A percentile compares a stretch with the other conserved stretches of the same genome.
These are phyloP conservation scores for Rhegmatorhina hoffmannsi DNA, from an alignment of 2,113 vertebrate species.

Conservation along the genomic window DNA sequence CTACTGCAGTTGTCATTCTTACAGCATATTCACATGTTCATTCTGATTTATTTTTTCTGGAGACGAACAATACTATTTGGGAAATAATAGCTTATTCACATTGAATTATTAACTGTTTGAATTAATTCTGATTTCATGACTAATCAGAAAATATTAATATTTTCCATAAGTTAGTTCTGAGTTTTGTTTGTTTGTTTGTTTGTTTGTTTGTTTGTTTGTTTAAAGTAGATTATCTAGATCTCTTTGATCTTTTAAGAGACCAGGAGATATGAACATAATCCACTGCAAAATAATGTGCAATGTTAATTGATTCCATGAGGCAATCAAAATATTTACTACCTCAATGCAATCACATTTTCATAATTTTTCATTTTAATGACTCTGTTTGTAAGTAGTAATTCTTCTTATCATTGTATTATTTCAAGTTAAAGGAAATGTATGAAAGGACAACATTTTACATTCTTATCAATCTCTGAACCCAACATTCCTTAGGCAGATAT, in stretches of 20 bases:
- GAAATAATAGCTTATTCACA: background rate
- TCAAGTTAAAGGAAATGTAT: background rate
- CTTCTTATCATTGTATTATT: background rate
- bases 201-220: too few species aligned
- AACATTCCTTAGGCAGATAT: background rate
- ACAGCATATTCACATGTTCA: background rate
- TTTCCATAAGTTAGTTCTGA: background rate
- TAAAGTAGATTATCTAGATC: background rate
- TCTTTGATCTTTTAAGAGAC: background rate
- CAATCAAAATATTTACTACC: slow-evolving; percentile 6
- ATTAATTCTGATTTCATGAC: background rate
- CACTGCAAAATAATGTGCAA: background rate
- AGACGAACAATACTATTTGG: background rate
- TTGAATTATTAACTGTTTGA: background rate
- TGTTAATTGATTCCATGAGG: background rate
- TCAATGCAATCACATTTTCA: background rate
- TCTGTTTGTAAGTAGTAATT: background rate
- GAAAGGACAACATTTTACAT: background rate
- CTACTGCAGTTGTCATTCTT: background rate
- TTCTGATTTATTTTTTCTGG: background rate
- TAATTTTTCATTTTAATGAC: background rate
- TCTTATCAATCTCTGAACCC: background rate
- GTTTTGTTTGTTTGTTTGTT: too few species aligned
- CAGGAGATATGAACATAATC: background rate
- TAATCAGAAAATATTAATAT: background rate